These are phyloP conservation scores for Xylota segnis DNA, from an alignment of 2,888 invertebrate species.

Conservation along the genomic window DNA sequence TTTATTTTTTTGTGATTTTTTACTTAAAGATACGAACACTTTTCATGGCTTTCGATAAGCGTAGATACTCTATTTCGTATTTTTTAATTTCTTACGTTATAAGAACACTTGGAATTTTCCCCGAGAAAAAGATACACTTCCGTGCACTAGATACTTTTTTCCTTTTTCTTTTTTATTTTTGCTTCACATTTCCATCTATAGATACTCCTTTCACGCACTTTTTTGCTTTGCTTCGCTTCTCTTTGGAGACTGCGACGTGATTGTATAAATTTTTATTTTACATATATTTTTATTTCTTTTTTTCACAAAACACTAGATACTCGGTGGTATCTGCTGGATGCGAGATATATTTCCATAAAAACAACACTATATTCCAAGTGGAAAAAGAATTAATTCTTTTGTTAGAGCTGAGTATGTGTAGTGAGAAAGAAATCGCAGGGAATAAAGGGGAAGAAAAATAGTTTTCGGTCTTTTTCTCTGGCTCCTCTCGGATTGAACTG, in stretches of 20 bases:
- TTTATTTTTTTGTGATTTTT: constrained; percentile 16
- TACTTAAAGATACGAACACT: constrained; percentile 28
- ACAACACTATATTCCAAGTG: constrained; percentile 31
- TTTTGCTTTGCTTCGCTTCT: not conserved
- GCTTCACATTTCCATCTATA: constrained; percentile 20
- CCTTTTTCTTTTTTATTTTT: not conserved
- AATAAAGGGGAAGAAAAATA: constrained; percentile 21
- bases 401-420: not conserved
- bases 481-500: not conserved
- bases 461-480: constrained; percentile 15
- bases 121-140: constrained; percentile 19
- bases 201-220: constrained; percentile 44
- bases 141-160: constrained; percentile 41
- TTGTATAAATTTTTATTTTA: constrained; percentile 17
- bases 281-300: not conserved
- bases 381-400: constrained; percentile 27
- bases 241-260: not conserved
- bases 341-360: constrained; percentile 1
- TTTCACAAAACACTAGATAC: constrained; percentile 21
- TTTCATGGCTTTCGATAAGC: constrained; percentile 12
- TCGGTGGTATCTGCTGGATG: constrained; percentile 26
- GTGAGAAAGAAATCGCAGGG: not conserved
- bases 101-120: constrained; percentile 7
- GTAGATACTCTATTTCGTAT: not conserved
- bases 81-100: constrained; percentile 1